Conservation (phyloP, 1,140 invertebrate species). For the Melipona quadrifasciata region DNA sequence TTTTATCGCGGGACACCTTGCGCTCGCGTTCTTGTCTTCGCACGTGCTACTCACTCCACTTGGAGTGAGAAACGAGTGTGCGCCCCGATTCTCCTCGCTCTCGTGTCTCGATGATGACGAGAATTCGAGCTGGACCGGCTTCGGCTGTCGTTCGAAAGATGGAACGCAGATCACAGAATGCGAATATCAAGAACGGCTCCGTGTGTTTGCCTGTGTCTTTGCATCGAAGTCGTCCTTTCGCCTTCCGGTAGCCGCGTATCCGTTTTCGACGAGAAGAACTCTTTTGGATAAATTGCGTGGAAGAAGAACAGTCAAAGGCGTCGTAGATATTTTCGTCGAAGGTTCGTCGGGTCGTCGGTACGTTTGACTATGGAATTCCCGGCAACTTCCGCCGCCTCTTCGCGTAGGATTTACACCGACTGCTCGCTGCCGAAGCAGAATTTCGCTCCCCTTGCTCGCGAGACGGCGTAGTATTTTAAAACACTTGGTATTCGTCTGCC, state of each 20-base stretch:
- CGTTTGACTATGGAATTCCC: neutral
- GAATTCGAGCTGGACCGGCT: slow-evolving; percentile 19
- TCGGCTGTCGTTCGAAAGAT: slow-evolving; percentile 29
- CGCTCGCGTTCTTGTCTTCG: neutral
- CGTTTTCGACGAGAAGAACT: neutral
- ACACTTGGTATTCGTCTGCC: neutral
- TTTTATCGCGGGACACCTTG: slow-evolving; percentile 27
- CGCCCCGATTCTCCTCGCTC: neutral
- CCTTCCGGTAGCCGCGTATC: neutral
- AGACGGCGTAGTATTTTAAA: neutral
- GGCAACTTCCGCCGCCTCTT: neutral
- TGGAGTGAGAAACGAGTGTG: slow-evolving; percentile 1
- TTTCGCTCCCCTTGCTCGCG: neutral
- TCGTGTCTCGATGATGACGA: slow-evolving; percentile 14
- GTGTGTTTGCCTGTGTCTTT: slow-evolving; percentile 29
- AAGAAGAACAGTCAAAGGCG: neutral
- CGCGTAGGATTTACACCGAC: neutral
- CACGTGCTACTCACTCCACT: neutral
- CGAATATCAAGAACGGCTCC: neutral
- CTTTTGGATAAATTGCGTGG: neutral
- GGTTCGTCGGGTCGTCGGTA: neutral
- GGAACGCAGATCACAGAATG: slow-evolving; percentile 1
- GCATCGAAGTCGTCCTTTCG: slow-evolving; percentile 18
- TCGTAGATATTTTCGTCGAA: neutral
- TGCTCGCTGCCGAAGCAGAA: neutral